Evolutionary conservation across 2,797 vertebrate species (phyloP).

Genomic region (Gymnothorax javanicus): DNA sequence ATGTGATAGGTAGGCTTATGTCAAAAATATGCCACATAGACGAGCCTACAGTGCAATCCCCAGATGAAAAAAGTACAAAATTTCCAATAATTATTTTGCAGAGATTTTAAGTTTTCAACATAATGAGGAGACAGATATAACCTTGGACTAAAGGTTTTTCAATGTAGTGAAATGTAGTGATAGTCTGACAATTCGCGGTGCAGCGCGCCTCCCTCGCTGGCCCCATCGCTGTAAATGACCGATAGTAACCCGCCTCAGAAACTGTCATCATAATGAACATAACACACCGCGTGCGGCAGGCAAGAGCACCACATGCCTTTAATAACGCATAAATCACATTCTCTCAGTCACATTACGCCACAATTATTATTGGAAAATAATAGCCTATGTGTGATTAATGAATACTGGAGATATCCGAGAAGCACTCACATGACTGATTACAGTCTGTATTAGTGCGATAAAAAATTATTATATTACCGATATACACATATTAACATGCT

Average conservation of each 20-base stretch:
- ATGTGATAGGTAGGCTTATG: background rate
- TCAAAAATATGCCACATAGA: background rate
- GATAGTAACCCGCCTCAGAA: constrained; percentile 69
- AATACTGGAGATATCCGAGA: background rate
- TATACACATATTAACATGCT: background rate
- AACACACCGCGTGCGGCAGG: constrained; percentile 58
- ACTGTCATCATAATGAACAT: constrained; percentile 70
- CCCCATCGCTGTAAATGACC: constrained; percentile 67
- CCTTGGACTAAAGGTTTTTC: constrained; percentile 10
- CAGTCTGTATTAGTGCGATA: background rate
- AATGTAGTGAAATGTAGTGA: constrained; percentile 25
- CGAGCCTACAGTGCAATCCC: background rate
- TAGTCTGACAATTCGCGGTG: constrained; percentile 33
- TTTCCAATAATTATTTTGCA: background rate
- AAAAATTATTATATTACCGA: background rate
- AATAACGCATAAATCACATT: constrained; percentile 52
- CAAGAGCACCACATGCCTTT: constrained; percentile 50
- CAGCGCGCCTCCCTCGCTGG: constrained; percentile 52
- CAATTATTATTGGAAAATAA: constrained; percentile 12
- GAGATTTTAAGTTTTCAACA: background rate
- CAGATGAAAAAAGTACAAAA: background rate
- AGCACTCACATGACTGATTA: background rate
- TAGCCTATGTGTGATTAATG: background rate
- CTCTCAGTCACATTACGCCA: constrained; percentile 35
- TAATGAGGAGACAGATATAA: background rate